phyloP scores from a whole-genome alignment of 2,888 invertebrate genomes.

The Plebejus argus region DNA sequence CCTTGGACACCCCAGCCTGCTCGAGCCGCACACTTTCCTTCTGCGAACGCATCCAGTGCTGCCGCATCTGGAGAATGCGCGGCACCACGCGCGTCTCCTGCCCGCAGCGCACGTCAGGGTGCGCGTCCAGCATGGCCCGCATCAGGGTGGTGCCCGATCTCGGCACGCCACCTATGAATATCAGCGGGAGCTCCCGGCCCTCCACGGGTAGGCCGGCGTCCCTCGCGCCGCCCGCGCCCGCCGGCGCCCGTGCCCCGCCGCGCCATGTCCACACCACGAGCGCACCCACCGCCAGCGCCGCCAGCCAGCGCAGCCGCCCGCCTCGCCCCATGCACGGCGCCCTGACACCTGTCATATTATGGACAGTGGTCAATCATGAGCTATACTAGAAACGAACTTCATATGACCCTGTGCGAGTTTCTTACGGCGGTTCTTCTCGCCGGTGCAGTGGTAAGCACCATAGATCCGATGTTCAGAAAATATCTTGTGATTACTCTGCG shows the following conservation, averaged over 20 bases:
- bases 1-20: conserved; percentile 96
- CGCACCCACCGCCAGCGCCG: conserved; percentile 44
- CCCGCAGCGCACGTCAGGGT: conserved; percentile 97
- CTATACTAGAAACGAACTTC: background rate
- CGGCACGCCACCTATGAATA: conserved; percentile 98
- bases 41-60: conserved; percentile 97
- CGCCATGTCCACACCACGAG: conserved; percentile 44
- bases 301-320: conserved; percentile 51
- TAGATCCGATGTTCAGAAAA: too few species aligned
- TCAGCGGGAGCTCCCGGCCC: conserved; percentile 94
- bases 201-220: conserved; percentile 54
- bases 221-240: conserved; percentile 38
- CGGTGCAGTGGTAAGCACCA: too few species aligned
- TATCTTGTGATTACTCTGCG: too few species aligned
- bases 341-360: conserved; percentile 32
- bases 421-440: too few species aligned
- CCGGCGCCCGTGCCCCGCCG: conserved; percentile 41
- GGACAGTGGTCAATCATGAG: background rate
- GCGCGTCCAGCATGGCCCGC: conserved; percentile 99
- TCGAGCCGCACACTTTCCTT: conserved; percentile 94
- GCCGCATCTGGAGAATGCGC: conserved; percentile 95
- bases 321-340: conserved; percentile 52
- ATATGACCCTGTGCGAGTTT: too few species aligned
- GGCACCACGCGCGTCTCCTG: conserved; percentile 99
- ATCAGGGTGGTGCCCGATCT: conserved; percentile 98